These are phyloP conservation scores for Cryptus armator DNA, from an alignment of 2,888 invertebrate species.

Conservation along the genomic window DNA sequence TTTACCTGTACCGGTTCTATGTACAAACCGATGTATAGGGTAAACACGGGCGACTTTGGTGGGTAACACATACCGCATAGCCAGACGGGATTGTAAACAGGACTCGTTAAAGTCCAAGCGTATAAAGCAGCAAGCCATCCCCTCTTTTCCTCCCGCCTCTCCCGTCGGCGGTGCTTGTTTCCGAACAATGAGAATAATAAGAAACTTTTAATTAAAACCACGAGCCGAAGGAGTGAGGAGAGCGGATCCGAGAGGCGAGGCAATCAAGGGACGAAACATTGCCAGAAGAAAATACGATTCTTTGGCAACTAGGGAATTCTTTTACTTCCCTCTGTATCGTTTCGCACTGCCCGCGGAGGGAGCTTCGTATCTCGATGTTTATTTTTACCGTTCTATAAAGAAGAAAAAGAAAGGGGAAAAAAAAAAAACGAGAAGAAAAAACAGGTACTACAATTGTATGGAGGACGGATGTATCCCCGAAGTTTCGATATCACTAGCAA, in stretches of 20 bases:
- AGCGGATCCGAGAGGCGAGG: slow-evolving; percentile 43
- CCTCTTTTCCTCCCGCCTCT: slow-evolving; percentile 70
- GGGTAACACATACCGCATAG: slow-evolving; percentile 1
- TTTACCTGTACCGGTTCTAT: slow-evolving; percentile 41
- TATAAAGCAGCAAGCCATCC: slow-evolving; percentile 73
- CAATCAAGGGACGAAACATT: slow-evolving; percentile 47
- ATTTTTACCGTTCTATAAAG: background rate
- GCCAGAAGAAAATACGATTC: slow-evolving; percentile 39
- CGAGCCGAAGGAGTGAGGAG: slow-evolving; percentile 60
- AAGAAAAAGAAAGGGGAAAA: background rate
- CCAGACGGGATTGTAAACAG: slow-evolving; percentile 78
- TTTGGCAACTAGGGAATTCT: slow-evolving; percentile 19
- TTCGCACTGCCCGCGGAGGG: background rate
- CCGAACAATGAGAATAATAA: slow-evolving; percentile 80
- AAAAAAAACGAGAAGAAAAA: background rate
- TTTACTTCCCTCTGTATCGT: slow-evolving; percentile 29
- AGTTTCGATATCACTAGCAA: slow-evolving; percentile 20
- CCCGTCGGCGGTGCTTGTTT: slow-evolving; percentile 52
- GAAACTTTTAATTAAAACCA: slow-evolving; percentile 83
- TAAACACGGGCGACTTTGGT: slow-evolving; percentile 18
- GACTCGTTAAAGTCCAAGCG: slow-evolving; percentile 75
- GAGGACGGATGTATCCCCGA: background rate
- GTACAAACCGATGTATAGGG: background rate
- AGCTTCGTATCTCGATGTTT: slow-evolving; percentile 19
- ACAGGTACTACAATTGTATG: background rate